Percentiles rank a stretch among this genome's conserved stretches.
Evolutionary conservation across 37 sponge, comb jelly and placozoan genomes (phyloP).

Genomic region (Hexactinellida sp.): DNA sequence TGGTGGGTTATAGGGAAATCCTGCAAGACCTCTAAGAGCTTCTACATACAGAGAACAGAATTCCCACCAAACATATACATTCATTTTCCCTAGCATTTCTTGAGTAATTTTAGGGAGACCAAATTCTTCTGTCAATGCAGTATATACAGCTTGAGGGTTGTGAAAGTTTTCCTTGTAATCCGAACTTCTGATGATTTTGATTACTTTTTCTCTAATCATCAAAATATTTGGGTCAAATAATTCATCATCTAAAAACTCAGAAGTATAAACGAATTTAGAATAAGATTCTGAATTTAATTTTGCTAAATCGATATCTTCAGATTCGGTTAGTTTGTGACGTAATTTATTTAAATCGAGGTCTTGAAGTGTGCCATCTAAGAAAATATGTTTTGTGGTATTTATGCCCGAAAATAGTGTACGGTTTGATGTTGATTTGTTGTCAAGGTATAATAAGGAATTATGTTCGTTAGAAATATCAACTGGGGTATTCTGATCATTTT

Average conservation of each 20-base stretch:
- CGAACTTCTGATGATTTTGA: not conserved
- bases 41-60: slow-evolving; percentile 3
- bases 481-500: too few relatives aligned
- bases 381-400: not conserved
- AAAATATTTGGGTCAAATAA: not conserved
- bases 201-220: not conserved
- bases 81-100: not conserved
- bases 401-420: not conserved
- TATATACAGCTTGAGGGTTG: not conserved
- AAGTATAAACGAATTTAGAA: not conserved
- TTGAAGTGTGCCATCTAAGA: not conserved
- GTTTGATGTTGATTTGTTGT: not conserved
- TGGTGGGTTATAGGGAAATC: slow-evolving; percentile 6
- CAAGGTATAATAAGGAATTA: not conserved
- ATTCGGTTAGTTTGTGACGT: not conserved
- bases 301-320: not conserved
- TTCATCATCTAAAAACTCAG: not conserved
- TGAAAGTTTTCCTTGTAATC: not conserved
- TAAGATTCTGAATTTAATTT: too few relatives aligned
- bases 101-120: not conserved
- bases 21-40: slow-evolving; percentile 8
- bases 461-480: not conserved
- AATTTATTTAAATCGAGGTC: not conserved
- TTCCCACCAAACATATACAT: slow-evolving; percentile 17
- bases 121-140: not conserved